Percentiles rank a stretch among this genome's conserved stretches.
phyloP scores from a whole-genome alignment of 35 echinoderm and acorn worm genomes.

The Antedon bifida region DNA sequence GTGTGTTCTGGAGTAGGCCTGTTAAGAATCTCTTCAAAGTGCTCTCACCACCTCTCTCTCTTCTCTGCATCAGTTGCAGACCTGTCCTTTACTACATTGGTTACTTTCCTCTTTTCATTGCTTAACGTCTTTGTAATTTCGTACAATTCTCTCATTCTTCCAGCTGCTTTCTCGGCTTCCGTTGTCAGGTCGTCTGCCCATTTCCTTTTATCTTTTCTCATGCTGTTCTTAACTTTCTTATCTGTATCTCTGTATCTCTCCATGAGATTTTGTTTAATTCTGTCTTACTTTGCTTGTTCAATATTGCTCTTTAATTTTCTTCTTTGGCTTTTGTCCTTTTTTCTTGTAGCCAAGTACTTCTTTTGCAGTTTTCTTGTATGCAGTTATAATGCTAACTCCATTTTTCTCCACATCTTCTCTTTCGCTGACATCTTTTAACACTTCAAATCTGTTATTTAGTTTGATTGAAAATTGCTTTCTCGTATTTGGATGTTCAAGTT shows the following conservation, averaged over 20 bases:
- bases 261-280: constrained; percentile 16
- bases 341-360: constrained; percentile 19
- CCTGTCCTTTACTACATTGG: constrained; percentile 1
- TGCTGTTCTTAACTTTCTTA: neutral
- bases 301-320: constrained; percentile 1
- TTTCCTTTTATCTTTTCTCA: neutral
- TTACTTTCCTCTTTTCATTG: neutral
- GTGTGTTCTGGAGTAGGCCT: neutral
- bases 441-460: constrained; percentile 22
- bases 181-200: neutral
- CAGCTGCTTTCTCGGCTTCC: neutral
- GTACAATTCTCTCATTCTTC: constrained; percentile 11
- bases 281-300: constrained; percentile 2
- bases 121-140: constrained; percentile 9
- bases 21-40: neutral
- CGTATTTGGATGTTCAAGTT: constrained; percentile 5
- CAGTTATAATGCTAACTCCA: neutral
- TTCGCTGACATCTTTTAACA: constrained; percentile 11
- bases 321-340: constrained; percentile 9
- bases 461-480: neutral
- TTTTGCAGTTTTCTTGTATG: constrained; percentile 8
- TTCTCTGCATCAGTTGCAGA: neutral
- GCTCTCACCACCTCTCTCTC: neutral
- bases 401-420: neutral
- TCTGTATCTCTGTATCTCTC: constrained; percentile 6